phyloP scores from a whole-genome alignment of 2,888 invertebrate species.

The Lordiphosa fenestrarum region DNA sequence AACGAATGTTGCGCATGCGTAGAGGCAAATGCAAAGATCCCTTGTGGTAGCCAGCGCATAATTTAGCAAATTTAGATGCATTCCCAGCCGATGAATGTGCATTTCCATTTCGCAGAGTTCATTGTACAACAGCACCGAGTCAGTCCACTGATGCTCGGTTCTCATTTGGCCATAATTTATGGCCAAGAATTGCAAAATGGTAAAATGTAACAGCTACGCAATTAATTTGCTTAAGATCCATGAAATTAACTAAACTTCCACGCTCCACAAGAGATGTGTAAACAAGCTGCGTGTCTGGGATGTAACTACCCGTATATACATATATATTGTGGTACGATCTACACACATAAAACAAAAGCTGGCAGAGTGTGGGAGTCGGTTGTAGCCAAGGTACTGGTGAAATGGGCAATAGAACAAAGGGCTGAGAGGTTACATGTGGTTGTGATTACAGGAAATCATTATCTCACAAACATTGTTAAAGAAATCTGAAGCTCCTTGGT shows the following conservation, averaged over 20 bases:
- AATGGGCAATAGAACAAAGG: no score
- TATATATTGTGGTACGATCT: no score
- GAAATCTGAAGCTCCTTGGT: no score
- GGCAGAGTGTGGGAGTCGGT: no score
- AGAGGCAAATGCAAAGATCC: slow-evolving; percentile 6
- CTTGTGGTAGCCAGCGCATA: slow-evolving; percentile 47
- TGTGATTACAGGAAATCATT: no score
- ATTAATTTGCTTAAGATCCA: slow-evolving; percentile 56
- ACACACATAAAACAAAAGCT: no score
- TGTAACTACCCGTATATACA: no score
- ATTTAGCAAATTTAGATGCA: slow-evolving; percentile 64
- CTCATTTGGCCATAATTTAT: slow-evolving; percentile 24
- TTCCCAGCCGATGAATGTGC: slow-evolving; percentile 13
- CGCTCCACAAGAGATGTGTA: slow-evolving; percentile 13
- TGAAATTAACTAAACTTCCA: slow-evolving; percentile 46
- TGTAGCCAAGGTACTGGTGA: no score
- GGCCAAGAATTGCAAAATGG: slow-evolving; percentile 47
- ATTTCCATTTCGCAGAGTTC: slow-evolving; percentile 1
- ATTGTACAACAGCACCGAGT: not conserved
- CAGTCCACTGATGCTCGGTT: slow-evolving; percentile 45
- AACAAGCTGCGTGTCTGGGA: slow-evolving; percentile 19
- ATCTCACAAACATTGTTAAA: no score
- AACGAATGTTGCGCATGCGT: slow-evolving; percentile 46
- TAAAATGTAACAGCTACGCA: slow-evolving; percentile 23
- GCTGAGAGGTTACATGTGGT: no score